Conservation (phyloP, 1,140 invertebrate genomes). For the Geopemphigus sp. region DNA sequence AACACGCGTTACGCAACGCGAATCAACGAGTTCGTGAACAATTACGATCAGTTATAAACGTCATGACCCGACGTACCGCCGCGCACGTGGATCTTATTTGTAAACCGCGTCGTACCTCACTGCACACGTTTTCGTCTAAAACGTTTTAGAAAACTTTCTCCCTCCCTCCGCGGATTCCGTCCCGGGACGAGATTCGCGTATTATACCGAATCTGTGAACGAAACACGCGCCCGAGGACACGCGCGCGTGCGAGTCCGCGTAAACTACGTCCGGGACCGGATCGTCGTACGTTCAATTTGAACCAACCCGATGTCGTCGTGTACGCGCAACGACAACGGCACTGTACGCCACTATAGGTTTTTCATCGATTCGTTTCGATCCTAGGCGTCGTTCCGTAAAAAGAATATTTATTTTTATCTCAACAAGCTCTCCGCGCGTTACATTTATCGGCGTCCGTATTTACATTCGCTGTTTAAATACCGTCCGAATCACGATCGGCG, state of each 20-base stretch:
- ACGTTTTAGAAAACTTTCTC: not conserved
- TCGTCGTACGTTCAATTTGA: not conserved
- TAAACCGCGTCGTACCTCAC: not conserved
- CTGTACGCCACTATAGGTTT: no score
- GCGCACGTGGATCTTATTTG: not conserved
- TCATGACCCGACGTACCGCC: not conserved
- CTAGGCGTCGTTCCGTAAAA: no score
- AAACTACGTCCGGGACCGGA: not conserved
- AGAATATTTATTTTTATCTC: no score
- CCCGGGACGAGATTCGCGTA: not conserved
- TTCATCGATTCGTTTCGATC: no score
- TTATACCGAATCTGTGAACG: not conserved
- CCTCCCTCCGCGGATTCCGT: not conserved
- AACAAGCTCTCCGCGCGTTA: no score
- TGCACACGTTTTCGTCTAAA: not conserved
- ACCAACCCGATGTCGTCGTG: not conserved
- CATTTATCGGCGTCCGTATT: not conserved
- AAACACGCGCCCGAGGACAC: not conserved
- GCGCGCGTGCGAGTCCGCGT: no score
- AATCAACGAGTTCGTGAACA: conserved; percentile 18
- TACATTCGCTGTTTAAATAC: no score
- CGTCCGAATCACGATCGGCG: not conserved
- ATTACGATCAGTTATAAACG: not conserved
- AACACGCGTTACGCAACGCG: not conserved
- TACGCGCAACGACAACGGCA: not conserved